Conservation (phyloP, 2,797 vertebrate species). For the Urocyon cinereoargenteus region DNA sequence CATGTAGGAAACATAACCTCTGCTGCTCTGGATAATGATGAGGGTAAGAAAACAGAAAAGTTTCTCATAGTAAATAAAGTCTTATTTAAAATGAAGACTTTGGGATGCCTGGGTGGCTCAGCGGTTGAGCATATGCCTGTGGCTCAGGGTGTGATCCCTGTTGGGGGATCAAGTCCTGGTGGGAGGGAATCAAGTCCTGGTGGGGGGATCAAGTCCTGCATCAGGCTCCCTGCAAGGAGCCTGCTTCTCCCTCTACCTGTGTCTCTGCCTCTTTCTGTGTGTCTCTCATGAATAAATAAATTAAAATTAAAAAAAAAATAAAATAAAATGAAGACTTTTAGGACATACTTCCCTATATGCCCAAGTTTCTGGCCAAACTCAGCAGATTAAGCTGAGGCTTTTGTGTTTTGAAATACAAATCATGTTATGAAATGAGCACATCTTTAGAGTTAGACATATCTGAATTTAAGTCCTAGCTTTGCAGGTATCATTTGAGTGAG, state of each 20-base stretch:
- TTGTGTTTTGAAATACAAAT: constrained; percentile 64
- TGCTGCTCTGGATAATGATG: background rate
- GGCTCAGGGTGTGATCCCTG: too few relatives aligned
- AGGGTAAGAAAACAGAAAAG: background rate
- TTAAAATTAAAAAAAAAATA: too few relatives aligned
- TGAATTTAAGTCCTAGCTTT: constrained; percentile 35
- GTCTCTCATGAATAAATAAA: too few relatives aligned
- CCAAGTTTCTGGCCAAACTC: background rate
- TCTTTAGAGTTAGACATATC: constrained; percentile 19
- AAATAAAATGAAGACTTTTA: constrained; percentile 40
- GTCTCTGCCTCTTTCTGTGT: too few relatives aligned
- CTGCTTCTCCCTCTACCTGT: too few relatives aligned
- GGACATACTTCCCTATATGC: background rate
- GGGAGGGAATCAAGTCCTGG: too few relatives aligned
- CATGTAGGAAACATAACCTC: background rate
- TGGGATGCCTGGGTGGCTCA: background rate
- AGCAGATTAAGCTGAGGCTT: constrained; percentile 10
- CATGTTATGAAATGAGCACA: background rate
- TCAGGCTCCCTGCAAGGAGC: too few relatives aligned
- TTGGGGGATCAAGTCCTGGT: too few relatives aligned
- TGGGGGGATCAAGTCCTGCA: too few relatives aligned
- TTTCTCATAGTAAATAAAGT: background rate
- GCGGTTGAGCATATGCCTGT: too few relatives aligned
- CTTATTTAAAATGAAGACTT: constrained; percentile 15
- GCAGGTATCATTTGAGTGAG: background rate